Base-by-base conservation (phyloP, 2,113 vertebrate genomes). In the Calcarius ornatus region DNA sequence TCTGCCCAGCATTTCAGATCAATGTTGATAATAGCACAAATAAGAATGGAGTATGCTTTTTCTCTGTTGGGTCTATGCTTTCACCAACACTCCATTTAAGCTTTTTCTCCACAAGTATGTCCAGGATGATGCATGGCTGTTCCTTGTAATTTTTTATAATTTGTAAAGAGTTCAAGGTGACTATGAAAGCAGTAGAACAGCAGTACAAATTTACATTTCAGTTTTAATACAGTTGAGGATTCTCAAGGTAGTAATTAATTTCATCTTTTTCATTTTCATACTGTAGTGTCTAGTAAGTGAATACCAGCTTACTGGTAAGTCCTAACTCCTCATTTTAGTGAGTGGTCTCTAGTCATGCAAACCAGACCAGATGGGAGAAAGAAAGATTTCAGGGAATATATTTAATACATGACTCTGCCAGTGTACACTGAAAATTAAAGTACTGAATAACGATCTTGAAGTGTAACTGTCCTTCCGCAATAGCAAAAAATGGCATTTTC, bases 161-260 rank as follows among this genome's bases (percentile, higher is more conserved):
- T 83, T 59, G 51, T 47, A 6, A 48, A 31, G 71, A 48, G 64
- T 88, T 86, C 57, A 40, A 4, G 48, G 73, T 63, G 66, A 48
- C 84, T 94, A 2, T 85, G 68, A 59, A 94, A 71, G 89, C 3
- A 2, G 28, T 72, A 48, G 65, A 92, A 81, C 37, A 78, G 71
- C 64, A 86, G 43, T 66, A 57, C 64, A 43, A 83, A 92, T 90
- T 94, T 84, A 78, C 69, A 83, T 94, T 90, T 95, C 94, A 94
- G 25, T 80, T 92, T 87, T 68, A 69, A 70, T 54, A 31, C 47
- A 54, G 33, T 31, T 51, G 18, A 33, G 51, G 33, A n/a, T 91
- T 91, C 76, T 86, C 85, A 88, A 84, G 81, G 69, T 90, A 77
- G 66, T 59, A 81, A 69, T 82, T 92, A 86, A 84, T 50, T 94